phyloP scores from a whole-genome alignment of 2,113 vertebrate genomes.

The Nannospalax galili region DNA sequence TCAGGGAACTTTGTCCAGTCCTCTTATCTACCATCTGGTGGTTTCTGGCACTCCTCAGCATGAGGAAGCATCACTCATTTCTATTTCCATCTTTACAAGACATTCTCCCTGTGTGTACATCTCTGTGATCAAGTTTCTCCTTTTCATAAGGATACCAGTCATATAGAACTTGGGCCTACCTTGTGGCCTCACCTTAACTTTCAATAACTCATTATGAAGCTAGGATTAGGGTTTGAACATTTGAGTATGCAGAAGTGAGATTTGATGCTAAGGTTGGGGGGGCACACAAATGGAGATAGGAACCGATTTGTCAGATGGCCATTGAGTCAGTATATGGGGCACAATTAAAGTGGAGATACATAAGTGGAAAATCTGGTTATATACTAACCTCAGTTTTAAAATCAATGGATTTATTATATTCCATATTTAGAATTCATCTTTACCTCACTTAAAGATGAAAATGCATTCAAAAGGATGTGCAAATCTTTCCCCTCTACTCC shows the following conservation, averaged over 20 bases:
- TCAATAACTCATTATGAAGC: not conserved
- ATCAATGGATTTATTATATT: not conserved
- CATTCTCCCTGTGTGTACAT: not conserved
- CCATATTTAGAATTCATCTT: constrained; percentile 25
- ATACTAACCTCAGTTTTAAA: not conserved
- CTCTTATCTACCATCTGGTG: not conserved
- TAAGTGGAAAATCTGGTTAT: not conserved
- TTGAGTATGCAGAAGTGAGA: not conserved
- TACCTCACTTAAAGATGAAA: constrained; percentile 10
- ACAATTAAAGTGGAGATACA: not conserved
- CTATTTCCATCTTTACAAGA: not conserved
- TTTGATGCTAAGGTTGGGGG: no score
- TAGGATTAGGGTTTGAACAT: not conserved
- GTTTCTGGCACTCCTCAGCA: not conserved
- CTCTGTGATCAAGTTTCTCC: not conserved
- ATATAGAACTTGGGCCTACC: not conserved
- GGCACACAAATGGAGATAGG: not conserved
- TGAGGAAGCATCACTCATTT: not conserved
- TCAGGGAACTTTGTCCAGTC: not conserved
- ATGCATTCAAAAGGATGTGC: constrained; percentile 55
- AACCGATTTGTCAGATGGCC: not conserved
- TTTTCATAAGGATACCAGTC: not conserved
- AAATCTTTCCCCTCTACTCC: constrained; percentile 33
- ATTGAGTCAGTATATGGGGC: not conserved
- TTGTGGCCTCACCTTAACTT: not conserved